Percentiles rank a stretch among this genome's conserved stretches.
Conservation (phyloP, 1,140 invertebrate genomes). For the Wiebesia pumilae region DNA sequence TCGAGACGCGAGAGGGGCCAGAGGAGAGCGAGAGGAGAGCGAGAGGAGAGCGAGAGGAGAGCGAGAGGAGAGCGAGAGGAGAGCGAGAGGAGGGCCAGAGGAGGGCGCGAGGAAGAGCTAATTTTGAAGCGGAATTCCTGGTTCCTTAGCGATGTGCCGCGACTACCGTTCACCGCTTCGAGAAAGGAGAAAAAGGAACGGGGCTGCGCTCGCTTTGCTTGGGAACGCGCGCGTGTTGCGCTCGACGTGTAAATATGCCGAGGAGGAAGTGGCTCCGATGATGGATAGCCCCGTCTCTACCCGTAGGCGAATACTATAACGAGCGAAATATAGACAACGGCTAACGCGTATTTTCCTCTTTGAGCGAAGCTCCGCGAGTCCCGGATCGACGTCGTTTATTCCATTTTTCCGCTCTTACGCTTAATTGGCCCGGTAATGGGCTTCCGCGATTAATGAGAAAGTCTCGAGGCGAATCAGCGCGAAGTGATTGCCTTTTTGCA, state of each 20-base stretch:
- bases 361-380: neutral
- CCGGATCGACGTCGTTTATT: neutral
- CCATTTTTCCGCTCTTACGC: neutral
- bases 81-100: neutral
- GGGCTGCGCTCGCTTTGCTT: conserved; percentile 46
- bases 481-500: neutral
- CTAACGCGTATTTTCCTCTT: conserved; percentile 14
- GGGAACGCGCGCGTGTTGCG: conserved; percentile 55
- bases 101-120: neutral
- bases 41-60: neutral
- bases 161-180: neutral
- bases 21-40: neutral
- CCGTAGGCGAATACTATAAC: conserved; percentile 57
- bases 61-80: neutral
- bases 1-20: neutral
- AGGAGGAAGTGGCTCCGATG: conserved; percentile 69
- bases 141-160: neutral
- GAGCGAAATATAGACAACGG: neutral
- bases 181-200: conserved; percentile 37
- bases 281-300: conserved; percentile 63
- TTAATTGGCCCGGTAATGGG: neutral
- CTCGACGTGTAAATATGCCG: conserved; percentile 65
- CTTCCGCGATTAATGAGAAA: neutral
- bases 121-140: conserved; percentile 27
- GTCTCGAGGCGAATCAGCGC: neutral